Conservation (phyloP, 2,888 invertebrate genomes). For the Lepidochrysops patricia region DNA sequence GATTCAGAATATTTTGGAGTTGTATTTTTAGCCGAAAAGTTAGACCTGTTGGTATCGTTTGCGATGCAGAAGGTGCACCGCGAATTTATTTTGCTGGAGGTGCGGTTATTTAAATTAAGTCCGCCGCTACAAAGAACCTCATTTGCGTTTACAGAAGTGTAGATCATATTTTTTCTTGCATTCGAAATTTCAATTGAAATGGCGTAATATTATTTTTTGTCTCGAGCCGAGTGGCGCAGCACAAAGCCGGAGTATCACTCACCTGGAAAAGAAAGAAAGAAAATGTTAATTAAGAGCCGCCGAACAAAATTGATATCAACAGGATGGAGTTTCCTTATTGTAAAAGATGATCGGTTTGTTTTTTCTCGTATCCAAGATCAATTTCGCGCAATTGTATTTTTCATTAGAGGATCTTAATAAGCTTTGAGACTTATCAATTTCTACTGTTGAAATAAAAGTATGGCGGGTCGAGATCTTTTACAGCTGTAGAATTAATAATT, state of each 20-base stretch:
- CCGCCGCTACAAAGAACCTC: constrained; percentile 61
- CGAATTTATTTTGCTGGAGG: constrained; percentile 32
- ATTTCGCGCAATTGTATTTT: constrained; percentile 17
- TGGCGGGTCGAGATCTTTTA: background rate
- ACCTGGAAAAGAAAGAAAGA: constrained; percentile 72
- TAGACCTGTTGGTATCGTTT: constrained; percentile 19
- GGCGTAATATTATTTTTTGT: constrained; percentile 67
- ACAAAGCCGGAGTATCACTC: constrained; percentile 68
- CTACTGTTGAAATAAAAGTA: background rate
- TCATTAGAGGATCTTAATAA: background rate
- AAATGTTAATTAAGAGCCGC: constrained; percentile 72
- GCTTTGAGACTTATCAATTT: background rate
- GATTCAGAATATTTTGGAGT: background rate
- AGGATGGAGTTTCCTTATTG: constrained; percentile 57
- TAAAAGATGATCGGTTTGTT: constrained; percentile 33
- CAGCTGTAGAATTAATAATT: background rate
- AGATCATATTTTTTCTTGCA: constrained; percentile 64
- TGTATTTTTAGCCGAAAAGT: background rate
- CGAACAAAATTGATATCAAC: constrained; percentile 67
- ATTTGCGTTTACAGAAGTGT: constrained; percentile 69
- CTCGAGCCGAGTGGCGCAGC: constrained; percentile 40
- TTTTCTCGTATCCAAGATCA: constrained; percentile 19
- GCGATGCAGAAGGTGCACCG: constrained; percentile 15
- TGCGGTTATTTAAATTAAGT: constrained; percentile 57
- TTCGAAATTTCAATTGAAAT: constrained; percentile 67